These are phyloP conservation scores for Nematostella vectensis DNA, from an alignment of 92 coral and sea anemone species.

Conservation along the genomic window DNA sequence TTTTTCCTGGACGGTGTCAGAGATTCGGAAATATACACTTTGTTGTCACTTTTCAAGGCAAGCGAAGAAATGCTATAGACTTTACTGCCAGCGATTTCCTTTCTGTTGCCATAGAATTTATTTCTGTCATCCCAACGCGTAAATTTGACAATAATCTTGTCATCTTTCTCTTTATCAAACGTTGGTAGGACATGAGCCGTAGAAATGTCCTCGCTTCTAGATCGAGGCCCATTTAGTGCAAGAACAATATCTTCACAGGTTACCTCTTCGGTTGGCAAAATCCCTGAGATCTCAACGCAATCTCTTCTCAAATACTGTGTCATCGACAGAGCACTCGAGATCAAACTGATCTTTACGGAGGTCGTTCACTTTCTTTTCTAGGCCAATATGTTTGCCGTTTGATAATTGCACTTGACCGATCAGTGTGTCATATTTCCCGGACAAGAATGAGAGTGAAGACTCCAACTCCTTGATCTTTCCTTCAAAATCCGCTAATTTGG, in stretches of 20 bases:
- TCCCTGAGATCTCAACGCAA: slow-evolving; percentile 8
- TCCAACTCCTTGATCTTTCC: slow-evolving; percentile 15
- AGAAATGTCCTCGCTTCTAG: slow-evolving; percentile 4
- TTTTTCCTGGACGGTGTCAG: slow-evolving; percentile 15
- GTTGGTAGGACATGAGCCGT: slow-evolving; percentile 21
- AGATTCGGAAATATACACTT: slow-evolving; percentile 25
- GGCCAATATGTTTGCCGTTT: slow-evolving; percentile 1
- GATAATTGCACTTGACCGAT: slow-evolving; percentile 7
- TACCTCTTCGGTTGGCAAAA: not conserved
- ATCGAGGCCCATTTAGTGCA: slow-evolving; percentile 5
- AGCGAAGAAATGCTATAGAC: not conserved
- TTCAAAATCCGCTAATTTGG: slow-evolving; percentile 15
- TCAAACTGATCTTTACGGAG: not conserved
- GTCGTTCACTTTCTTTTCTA: slow-evolving; percentile 2
- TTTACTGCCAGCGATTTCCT: slow-evolving; percentile 14
- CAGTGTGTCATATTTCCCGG: slow-evolving; percentile 2
- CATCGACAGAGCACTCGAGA: slow-evolving; percentile 8
- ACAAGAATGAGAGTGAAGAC: slow-evolving; percentile 11
- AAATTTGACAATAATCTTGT: slow-evolving; percentile 29
- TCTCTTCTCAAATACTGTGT: slow-evolving; percentile 13
- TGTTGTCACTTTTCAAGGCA: not conserved
- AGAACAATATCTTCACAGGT: slow-evolving; percentile 10
- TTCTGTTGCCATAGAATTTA: slow-evolving; percentile 17
- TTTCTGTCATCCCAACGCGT: slow-evolving; percentile 22
- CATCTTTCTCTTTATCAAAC: slow-evolving; percentile 9